A percentile compares a stretch with the other conserved stretches of the same genome.
phyloP scores from a whole-genome alignment of 2,797 vertebrate genomes.

The Helicolenus hilgendorfi region DNA sequence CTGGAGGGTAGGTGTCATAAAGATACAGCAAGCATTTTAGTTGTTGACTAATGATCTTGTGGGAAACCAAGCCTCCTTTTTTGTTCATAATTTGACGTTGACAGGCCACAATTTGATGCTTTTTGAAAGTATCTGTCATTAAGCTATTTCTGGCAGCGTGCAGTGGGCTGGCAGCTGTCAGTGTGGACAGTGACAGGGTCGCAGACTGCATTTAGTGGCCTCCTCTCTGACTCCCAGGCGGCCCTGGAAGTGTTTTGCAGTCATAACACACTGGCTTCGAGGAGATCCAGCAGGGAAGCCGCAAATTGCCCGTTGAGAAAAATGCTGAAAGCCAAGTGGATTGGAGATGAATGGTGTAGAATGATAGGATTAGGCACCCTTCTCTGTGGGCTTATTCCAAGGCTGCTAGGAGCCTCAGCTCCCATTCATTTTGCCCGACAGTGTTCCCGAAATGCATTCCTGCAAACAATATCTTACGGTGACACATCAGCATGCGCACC shows the following conservation, averaged over 20 bases:
- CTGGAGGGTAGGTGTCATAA: conserved; percentile 15
- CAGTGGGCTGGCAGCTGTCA: conserved; percentile 80
- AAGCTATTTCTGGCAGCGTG: conserved; percentile 77
- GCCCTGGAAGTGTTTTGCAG: conserved; percentile 84
- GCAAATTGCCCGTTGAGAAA: conserved; percentile 88
- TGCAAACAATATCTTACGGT: conserved; percentile 55
- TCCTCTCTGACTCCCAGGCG: conserved; percentile 75
- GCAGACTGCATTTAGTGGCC: conserved; percentile 84
- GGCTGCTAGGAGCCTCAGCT: conserved; percentile 75
- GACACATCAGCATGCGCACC: conserved; percentile 48
- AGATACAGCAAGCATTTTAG: conserved; percentile 42
- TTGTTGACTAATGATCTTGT: conserved; percentile 72
- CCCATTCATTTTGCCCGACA: conserved; percentile 71
- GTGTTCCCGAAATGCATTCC: conserved; percentile 70
- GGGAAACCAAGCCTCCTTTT: conserved; percentile 60
- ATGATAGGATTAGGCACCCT: conserved; percentile 87
- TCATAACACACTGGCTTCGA: conserved; percentile 85
- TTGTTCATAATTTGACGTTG: conserved; percentile 71
- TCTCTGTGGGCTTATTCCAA: conserved; percentile 84
- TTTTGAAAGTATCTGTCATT: conserved; percentile 81
- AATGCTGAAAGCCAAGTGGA: conserved; percentile 85
- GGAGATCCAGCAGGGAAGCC: conserved; percentile 84
- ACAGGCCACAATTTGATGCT: conserved; percentile 76
- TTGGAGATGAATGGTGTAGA: conserved; percentile 89
- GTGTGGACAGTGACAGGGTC: conserved; percentile 74